Percentiles rank a stretch among this genome's conserved stretches.
Conservation (phyloP, 2,113 vertebrate genomes). For the Pongo abelii region DNA sequence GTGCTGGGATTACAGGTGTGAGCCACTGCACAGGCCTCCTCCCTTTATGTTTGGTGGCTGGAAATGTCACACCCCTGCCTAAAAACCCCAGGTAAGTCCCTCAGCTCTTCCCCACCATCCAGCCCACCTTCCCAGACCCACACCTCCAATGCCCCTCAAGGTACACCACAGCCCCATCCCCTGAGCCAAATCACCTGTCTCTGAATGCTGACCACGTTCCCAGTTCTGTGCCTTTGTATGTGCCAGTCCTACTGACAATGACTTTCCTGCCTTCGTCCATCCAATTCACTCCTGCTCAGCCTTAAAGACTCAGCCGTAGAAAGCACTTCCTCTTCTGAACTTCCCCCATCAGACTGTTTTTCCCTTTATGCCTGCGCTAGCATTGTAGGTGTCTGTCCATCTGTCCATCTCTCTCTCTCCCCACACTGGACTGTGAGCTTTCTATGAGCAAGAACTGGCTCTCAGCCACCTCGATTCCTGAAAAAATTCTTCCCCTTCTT, state of each 20-base stretch:
- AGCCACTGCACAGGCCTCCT: too few relatives aligned
- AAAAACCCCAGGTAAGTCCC: background rate
- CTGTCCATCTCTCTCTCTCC: background rate
- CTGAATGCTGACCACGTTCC: background rate
- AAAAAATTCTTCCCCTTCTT: background rate
- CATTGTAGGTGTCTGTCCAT: background rate
- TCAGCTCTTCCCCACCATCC: background rate
- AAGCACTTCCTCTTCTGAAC: background rate
- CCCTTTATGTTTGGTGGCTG: background rate
- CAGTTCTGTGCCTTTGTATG: background rate
- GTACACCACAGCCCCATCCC: background rate
- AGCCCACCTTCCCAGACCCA: background rate
- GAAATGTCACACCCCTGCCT: background rate
- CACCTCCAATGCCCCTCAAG: background rate
- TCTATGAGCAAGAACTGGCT: background rate
- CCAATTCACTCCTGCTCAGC: background rate
- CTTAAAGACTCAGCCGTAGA: background rate
- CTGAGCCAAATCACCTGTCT: background rate
- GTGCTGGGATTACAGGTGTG: too few relatives aligned
- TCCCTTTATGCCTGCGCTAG: background rate
- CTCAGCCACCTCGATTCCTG: background rate
- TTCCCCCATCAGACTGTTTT: background rate
- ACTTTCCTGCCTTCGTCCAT: background rate
- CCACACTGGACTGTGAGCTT: background rate
- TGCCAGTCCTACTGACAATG: background rate